Evolutionary conservation across 2,888 invertebrate species (phyloP).

Genomic region (Molanna angustata): DNA sequence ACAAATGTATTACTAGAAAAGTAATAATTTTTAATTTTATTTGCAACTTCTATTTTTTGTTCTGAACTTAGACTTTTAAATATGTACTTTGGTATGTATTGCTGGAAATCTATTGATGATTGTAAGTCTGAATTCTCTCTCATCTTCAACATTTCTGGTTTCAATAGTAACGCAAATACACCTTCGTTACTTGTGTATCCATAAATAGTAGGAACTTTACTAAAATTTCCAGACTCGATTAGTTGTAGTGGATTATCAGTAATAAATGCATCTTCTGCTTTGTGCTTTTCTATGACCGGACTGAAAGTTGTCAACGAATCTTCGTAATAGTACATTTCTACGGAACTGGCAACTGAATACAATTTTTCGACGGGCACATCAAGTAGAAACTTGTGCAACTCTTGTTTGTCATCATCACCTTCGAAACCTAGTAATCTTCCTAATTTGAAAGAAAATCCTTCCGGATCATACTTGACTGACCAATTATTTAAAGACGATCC

Average conservation of each 20-base stretch:
- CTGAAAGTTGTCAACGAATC: conserved; percentile 36
- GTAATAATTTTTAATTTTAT: conserved; percentile 36
- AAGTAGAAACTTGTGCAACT: conserved; percentile 5
- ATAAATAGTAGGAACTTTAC: conserved; percentile 41
- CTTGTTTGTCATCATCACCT: conserved; percentile 9
- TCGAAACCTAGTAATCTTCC: conserved; percentile 14
- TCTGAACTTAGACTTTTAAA: conserved; percentile 35
- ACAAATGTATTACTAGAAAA: conserved; percentile 31
- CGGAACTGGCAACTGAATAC: not conserved
- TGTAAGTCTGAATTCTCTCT: conserved; percentile 13
- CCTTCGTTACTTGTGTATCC: conserved; percentile 44
- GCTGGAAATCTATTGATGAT: conserved; percentile 35
- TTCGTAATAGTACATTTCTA: not conserved
- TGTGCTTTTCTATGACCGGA: conserved; percentile 42
- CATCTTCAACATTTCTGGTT: conserved; percentile 10
- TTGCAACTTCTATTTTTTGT: conserved; percentile 32
- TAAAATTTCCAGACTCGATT: conserved; percentile 39
- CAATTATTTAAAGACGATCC: conserved; percentile 11
- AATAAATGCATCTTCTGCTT: conserved; percentile 36
- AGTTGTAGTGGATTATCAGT: conserved; percentile 39
- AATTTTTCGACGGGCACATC: not conserved
- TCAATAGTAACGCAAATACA: conserved; percentile 18
- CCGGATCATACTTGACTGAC: conserved; percentile 9
- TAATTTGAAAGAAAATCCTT: conserved; percentile 8
- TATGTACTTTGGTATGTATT: conserved; percentile 36